Evolutionary conservation across 2,888 invertebrate genomes (phyloP).

Genomic region (Miltochrista miniata): DNA sequence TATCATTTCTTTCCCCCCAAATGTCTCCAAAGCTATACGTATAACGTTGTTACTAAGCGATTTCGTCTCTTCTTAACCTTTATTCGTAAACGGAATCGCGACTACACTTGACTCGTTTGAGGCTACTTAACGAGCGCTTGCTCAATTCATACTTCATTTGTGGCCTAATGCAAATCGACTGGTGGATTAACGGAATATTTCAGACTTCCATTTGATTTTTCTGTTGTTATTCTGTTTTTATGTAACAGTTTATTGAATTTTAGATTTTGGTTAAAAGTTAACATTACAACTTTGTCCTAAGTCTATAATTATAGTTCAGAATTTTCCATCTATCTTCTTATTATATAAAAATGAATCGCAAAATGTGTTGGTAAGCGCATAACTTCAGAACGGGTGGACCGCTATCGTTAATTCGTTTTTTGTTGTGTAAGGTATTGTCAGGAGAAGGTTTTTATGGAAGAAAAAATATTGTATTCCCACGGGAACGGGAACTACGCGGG

Average conservation of each 20-base stretch:
- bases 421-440: too few relatives aligned
- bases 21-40: too few relatives aligned
- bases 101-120: slow-evolving; percentile 53
- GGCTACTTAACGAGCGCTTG: slow-evolving; percentile 56
- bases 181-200: slow-evolving; percentile 35
- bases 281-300: not conserved
- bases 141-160: slow-evolving; percentile 42
- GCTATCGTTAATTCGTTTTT: too few relatives aligned
- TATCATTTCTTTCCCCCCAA: too few relatives aligned
- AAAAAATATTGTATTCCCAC: too few relatives aligned
- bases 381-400: too few relatives aligned
- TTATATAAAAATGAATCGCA: too few relatives aligned
- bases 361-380: too few relatives aligned
- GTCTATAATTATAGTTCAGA: not conserved
- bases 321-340: too few relatives aligned
- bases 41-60: too few relatives aligned
- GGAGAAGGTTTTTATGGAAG: too few relatives aligned
- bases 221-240: slow-evolving; percentile 18
- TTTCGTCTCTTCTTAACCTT: slow-evolving; percentile 16
- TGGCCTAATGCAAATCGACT: slow-evolving; percentile 36
- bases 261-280: not conserved
- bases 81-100: not conserved
- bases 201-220: slow-evolving; percentile 18
- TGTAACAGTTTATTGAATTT: slow-evolving; percentile 21
- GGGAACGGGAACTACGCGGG: too few relatives aligned